Conservation (phyloP, 2,113 vertebrate genomes). For the Chrysemys picta region DNA sequence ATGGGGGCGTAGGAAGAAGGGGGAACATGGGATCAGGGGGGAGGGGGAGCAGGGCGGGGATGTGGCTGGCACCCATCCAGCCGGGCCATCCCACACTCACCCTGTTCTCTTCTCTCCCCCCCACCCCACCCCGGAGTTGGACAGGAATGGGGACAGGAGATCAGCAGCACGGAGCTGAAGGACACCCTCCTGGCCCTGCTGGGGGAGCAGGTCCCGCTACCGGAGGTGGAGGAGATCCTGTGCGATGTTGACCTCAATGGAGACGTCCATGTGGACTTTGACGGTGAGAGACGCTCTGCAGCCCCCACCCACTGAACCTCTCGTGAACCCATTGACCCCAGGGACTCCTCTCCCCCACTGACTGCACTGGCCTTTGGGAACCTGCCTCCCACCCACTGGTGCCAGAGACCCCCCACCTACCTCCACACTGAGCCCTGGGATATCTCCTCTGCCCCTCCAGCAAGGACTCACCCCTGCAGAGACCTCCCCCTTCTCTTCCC, state of each 20-base stretch:
- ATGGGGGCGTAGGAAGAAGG: neutral
- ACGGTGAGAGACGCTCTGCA: slow-evolving; percentile 80
- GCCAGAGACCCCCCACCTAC: fast-evolving
- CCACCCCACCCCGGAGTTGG: slow-evolving; percentile 77
- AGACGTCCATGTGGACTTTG: slow-evolving; percentile 91
- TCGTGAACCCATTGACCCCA: neutral
- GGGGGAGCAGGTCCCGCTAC: slow-evolving; percentile 89
- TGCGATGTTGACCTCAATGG: slow-evolving; percentile 92
- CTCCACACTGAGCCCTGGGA: neutral
- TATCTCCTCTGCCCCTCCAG: neutral
- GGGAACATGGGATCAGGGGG: neutral
- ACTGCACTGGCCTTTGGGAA: neutral
- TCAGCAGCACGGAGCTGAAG: slow-evolving; percentile 87
- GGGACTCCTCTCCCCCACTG: neutral
- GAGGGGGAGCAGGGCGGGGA: neutral
- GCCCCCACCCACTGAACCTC: too few relatives aligned
- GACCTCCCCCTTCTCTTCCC: neutral
- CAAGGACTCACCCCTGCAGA: neutral
- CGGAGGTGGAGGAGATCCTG: slow-evolving; percentile 92
- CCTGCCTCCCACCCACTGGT: too few relatives aligned
- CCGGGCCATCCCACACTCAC: neutral
- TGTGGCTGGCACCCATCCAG: neutral
- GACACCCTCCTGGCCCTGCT: slow-evolving; percentile 87
- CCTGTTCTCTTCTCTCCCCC: neutral
- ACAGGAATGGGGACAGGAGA: slow-evolving; percentile 90